These are phyloP conservation scores for Drosophila colorata DNA, from an alignment of 2,888 invertebrate genomes.

Conservation along the genomic window DNA sequence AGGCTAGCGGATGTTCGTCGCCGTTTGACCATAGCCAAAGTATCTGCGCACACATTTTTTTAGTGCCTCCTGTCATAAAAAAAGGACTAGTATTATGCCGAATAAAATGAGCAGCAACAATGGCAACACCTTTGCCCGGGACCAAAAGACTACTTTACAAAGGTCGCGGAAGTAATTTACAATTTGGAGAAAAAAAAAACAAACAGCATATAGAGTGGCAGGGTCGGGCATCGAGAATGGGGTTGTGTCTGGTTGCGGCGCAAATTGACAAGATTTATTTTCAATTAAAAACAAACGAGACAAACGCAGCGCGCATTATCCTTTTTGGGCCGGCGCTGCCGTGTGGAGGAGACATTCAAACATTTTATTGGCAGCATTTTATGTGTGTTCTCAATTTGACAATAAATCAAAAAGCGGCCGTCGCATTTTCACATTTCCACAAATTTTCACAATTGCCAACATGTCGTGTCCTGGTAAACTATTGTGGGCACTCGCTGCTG, in stretches of 20 bases:
- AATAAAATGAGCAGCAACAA: constrained; percentile 39
- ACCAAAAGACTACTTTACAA: constrained; percentile 62
- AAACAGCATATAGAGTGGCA: constrained; percentile 58
- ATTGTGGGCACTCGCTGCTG: constrained; percentile 48
- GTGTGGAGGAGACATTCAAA: constrained; percentile 36
- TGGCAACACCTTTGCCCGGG: constrained; percentile 61
- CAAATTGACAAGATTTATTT: constrained; percentile 83
- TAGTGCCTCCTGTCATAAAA: constrained; percentile 59
- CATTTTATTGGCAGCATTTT: constrained; percentile 79
- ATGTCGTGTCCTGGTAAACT: constrained; percentile 34
- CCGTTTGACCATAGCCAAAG: constrained; percentile 60
- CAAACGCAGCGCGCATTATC: constrained; percentile 60
- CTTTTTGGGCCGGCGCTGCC: constrained; percentile 33
- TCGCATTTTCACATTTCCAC: constrained; percentile 64
- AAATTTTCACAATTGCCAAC: constrained; percentile 50
- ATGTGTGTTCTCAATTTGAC: constrained; percentile 75
- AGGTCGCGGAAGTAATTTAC: constrained; percentile 83
- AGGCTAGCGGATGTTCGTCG: constrained; percentile 69
- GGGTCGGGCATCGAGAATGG: neutral
- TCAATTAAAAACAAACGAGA: constrained; percentile 79
- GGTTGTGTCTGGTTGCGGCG: constrained; percentile 63
- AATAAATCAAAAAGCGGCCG: constrained; percentile 78
- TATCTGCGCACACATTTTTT: constrained; percentile 40
- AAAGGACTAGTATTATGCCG: constrained; percentile 51
- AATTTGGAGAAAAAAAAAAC: constrained; percentile 57